These are phyloP conservation scores for Graphium colonna DNA, from an alignment of 2,888 invertebrate species.

Conservation along the genomic window DNA sequence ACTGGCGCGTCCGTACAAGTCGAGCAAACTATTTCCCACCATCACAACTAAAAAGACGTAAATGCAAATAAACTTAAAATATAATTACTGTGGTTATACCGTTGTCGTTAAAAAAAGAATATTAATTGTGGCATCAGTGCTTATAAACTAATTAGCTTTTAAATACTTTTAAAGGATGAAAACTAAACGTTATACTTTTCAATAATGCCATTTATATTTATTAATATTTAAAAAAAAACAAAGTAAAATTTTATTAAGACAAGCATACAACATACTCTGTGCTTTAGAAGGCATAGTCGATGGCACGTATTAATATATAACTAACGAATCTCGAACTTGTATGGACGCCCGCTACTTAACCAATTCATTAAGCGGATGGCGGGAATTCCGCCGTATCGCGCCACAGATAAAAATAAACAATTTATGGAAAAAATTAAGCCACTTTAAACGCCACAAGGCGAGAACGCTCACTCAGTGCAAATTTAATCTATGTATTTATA, in stretches of 20 bases:
- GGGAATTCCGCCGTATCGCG: neutral
- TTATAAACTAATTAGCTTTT: neutral
- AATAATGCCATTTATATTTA: neutral
- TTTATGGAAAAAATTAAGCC: slow-evolving; percentile 5
- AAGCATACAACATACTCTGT: neutral
- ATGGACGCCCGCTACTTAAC: slow-evolving; percentile 13
- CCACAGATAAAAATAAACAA: slow-evolving; percentile 1
- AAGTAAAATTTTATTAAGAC: neutral
- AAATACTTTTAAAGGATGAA: neutral
- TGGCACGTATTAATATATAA: slow-evolving; percentile 12
- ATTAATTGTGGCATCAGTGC: no score
- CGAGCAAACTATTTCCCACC: neutral
- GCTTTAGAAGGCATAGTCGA: no score
- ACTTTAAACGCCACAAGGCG: neutral
- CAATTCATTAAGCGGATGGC: no score
- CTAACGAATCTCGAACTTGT: slow-evolving; percentile 11
- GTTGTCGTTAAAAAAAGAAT: neutral
- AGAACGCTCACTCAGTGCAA: neutral
- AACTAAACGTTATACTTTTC: neutral
- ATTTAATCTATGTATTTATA: neutral
- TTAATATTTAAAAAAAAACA: neutral
- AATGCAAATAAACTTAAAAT: slow-evolving; percentile 18
- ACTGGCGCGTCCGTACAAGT: slow-evolving; percentile 29
- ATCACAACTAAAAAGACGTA: slow-evolving; percentile 7
- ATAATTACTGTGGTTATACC: neutral